phyloP scores from a whole-genome alignment of 37 sponge, comb jelly and placozoan genomes.

The Halisarca cf. caerulea region DNA sequence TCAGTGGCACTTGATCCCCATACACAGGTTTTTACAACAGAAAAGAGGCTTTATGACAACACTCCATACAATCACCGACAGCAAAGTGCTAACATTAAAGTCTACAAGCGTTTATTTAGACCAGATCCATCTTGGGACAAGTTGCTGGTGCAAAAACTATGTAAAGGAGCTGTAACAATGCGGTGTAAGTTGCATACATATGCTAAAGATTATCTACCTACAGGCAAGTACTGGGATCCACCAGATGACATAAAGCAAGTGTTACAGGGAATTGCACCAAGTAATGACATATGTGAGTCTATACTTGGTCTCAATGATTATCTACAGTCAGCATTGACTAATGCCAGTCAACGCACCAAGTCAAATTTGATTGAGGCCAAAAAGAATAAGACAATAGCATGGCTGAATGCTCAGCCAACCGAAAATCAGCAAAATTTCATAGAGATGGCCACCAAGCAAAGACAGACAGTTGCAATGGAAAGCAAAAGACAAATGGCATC shows the following conservation, averaged over 20 bases:
- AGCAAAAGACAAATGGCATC: background rate
- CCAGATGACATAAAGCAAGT: constrained; percentile 9
- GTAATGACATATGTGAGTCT: constrained; percentile 54
- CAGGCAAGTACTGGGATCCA: constrained; percentile 59
- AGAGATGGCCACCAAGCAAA: constrained; percentile 32
- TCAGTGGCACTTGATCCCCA: background rate
- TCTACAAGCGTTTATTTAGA: constrained; percentile 16
- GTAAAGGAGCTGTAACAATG: constrained; percentile 43
- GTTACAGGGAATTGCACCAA: constrained; percentile 33
- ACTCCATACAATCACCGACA: constrained; percentile 28
- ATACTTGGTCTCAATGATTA: constrained; percentile 60
- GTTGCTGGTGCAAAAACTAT: background rate
- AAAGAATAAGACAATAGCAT: constrained; percentile 50
- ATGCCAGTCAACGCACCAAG: constrained; percentile 28
- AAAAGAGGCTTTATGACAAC: constrained; percentile 30
- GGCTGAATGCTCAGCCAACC: constrained; percentile 24
- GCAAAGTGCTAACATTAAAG: background rate
- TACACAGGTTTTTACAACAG: constrained; percentile 38
- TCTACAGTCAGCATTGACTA: constrained; percentile 41
- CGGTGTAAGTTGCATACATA: constrained; percentile 27
- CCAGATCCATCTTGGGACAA: background rate
- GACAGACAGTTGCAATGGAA: constrained; percentile 25
- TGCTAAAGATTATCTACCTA: constrained; percentile 49
- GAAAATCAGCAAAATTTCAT: constrained; percentile 34
- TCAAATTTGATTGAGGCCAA: constrained; percentile 42